Percentiles rank a stretch among this genome's conserved stretches.
These are phyloP conservation scores for Caenorhabditis sinica DNA, from an alignment of 2,888 invertebrate genomes.

Conservation along the genomic window DNA sequence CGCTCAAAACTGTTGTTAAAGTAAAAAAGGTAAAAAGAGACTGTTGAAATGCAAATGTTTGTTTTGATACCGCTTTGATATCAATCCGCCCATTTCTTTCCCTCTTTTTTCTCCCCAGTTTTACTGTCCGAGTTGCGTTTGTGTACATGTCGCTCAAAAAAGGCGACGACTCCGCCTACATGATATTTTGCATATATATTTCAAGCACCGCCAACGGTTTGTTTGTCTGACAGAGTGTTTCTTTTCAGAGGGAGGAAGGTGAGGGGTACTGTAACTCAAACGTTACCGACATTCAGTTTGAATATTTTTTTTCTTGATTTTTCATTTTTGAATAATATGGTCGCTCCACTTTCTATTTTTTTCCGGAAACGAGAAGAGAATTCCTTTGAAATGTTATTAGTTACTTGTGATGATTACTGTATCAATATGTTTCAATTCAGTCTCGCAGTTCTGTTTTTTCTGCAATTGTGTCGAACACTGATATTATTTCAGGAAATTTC, in stretches of 20 bases:
- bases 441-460: too few species aligned
- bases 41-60: slow-evolving; percentile 64
- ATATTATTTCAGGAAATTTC: too few species aligned
- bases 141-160: slow-evolving; percentile 59
- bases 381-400: too few species aligned
- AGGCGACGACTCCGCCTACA: slow-evolving; percentile 44
- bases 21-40: slow-evolving; percentile 32
- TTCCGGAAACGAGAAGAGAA: too few species aligned
- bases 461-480: too few species aligned
- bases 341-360: too few species aligned
- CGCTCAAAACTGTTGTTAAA: slow-evolving; percentile 26
- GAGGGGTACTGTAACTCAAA: slow-evolving; percentile 31
- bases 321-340: too few species aligned
- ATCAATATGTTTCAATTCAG: too few species aligned
- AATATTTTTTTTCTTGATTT: too few species aligned
- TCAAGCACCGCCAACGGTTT: slow-evolving; percentile 45
- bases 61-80: slow-evolving; percentile 63
- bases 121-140: slow-evolving; percentile 56
- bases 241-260: not conserved
- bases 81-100: slow-evolving; percentile 50
- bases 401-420: too few species aligned
- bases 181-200: slow-evolving; percentile 59
- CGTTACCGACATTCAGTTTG: not conserved
- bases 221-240: slow-evolving; percentile 48
- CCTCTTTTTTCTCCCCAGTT: slow-evolving; percentile 29